These are phyloP conservation scores for Rhabdophis nuchalis DNA, from an alignment of 2,797 vertebrate species.

Conservation along the genomic window DNA sequence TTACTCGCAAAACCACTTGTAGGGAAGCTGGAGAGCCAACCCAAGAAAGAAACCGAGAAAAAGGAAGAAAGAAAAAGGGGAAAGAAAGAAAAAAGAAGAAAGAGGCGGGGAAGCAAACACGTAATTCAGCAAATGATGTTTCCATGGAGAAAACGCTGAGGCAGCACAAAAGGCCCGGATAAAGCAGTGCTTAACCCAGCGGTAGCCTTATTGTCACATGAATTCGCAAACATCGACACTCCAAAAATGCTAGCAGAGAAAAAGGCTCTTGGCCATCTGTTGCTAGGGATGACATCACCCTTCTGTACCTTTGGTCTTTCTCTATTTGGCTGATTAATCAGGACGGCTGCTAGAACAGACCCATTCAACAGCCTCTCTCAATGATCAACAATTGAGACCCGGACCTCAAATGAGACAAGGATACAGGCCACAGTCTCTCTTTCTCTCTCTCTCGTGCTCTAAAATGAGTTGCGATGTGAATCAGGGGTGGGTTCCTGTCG, in stretches of 20 bases:
- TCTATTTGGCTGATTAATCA: slow-evolving; percentile 53
- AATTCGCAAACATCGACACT: slow-evolving; percentile 10
- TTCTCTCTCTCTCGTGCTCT: neutral
- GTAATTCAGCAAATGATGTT: slow-evolving; percentile 62
- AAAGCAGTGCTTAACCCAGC: slow-evolving; percentile 65
- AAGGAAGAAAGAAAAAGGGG: neutral
- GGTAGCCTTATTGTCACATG: slow-evolving; percentile 59
- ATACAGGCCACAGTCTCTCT: neutral
- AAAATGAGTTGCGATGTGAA: neutral
- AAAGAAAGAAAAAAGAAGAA: neutral
- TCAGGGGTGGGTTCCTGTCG: too few species aligned
- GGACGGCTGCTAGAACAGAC: slow-evolving; percentile 20
- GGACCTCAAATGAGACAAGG: slow-evolving; percentile 41
- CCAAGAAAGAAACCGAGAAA: neutral
- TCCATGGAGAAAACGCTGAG: slow-evolving; percentile 62
- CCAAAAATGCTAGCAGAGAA: neutral
- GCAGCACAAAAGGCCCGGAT: slow-evolving; percentile 43
- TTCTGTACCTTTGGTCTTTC: slow-evolving; percentile 33
- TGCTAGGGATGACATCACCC: slow-evolving; percentile 70
- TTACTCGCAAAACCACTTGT: slow-evolving; percentile 62
- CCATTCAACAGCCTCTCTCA: slow-evolving; percentile 49
- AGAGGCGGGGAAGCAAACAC: slow-evolving; percentile 40
- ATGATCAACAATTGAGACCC: slow-evolving; percentile 43
- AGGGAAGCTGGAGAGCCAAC: slow-evolving; percentile 56
- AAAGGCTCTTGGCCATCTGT: slow-evolving; percentile 63